Evolutionary conservation across 2,888 invertebrate species (phyloP), one percentile per base, ranked within the genome.

Genomic region (Drosophila kuntzei): DNA sequence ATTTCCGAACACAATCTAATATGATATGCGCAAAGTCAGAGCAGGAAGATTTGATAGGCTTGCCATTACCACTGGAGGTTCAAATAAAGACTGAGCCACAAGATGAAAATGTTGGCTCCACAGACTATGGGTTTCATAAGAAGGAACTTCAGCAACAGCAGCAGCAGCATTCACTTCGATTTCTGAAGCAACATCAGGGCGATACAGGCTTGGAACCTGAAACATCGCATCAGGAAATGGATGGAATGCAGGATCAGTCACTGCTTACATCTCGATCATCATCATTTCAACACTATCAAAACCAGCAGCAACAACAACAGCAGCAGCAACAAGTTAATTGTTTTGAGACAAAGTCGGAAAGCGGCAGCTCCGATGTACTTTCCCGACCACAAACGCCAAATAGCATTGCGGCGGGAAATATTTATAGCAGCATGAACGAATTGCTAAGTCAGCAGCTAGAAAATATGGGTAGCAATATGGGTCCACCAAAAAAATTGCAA

Each of bases 321-420:
- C 94, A 93, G 79, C 94, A 93, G 82, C 93, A 94, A 77, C 94
- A 95, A 71, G 93, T 87, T n/a, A 92, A 89, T 54, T 91, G 81
- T 73, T 92, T 90, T 60, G 92, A 92, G 72, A 91, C 92, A 0
- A 92, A 92, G 72, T 92, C 92, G 2, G 92, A 92, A 72, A 92
- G 92, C 66, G 92, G 92, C 29, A 92, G 92, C 50, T 92, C 92
- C 4, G 92, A 92, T 43, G 91, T 92, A 4, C 86, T 92, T 46
- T 92, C 92, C 8, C 90, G 92, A 2, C 92, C 92, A 14, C 92
- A 91, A 58, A 92, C 92, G 2, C 92, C 92, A 0, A 92, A 89
- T 67, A 91, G 89, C 66, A 73, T 89, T 11, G 87, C 90, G 2
- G 76, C 79, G 0, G 71, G 70, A 14, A 75, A 79, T 66, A 61